phyloP scores from a whole-genome alignment of 2,888 invertebrate genomes.

The Eledona agricola region DNA sequence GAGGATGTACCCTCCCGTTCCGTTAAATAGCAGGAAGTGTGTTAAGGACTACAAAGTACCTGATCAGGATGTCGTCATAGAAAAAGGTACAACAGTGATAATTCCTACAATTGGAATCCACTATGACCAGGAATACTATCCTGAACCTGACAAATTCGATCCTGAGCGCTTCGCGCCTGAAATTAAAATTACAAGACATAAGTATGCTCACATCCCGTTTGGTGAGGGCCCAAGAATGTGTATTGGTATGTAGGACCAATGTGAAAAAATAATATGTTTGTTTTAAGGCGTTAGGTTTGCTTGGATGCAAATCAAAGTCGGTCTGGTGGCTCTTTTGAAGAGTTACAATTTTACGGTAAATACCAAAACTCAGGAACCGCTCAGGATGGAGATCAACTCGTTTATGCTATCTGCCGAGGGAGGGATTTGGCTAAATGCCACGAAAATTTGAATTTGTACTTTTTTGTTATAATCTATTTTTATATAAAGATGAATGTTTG shows the following conservation, averaged over 20 bases:
- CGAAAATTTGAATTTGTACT: constrained; percentile 12
- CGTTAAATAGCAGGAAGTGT: constrained; percentile 41
- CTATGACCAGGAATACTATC: constrained; percentile 51
- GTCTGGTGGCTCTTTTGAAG: constrained; percentile 29
- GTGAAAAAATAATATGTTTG: constrained; percentile 1
- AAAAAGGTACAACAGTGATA: constrained; percentile 48
- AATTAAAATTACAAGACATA: constrained; percentile 6
- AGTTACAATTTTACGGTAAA: constrained; percentile 35
- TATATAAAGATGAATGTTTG: too few species aligned
- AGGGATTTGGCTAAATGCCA: constrained; percentile 21
- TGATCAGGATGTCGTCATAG: constrained; percentile 48
- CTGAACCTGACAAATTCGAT: constrained; percentile 44
- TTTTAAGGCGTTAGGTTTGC: constrained; percentile 48
- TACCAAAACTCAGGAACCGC: constrained; percentile 6
- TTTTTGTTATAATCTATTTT: too few species aligned
- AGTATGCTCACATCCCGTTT: constrained; percentile 33
- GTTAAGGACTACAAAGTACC: constrained; percentile 50
- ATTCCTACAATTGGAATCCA: constrained; percentile 51
- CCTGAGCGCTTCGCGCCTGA: constrained; percentile 42
- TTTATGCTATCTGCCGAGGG: constrained; percentile 21
- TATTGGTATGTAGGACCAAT: constrained; percentile 45
- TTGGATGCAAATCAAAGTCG: constrained; percentile 40
- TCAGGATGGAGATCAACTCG: constrained; percentile 12
- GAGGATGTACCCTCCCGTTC: constrained; percentile 53
- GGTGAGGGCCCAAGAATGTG: constrained; percentile 36